phyloP scores from a whole-genome alignment of 2,888 invertebrate genomes.

The Nyleta sp. region DNA sequence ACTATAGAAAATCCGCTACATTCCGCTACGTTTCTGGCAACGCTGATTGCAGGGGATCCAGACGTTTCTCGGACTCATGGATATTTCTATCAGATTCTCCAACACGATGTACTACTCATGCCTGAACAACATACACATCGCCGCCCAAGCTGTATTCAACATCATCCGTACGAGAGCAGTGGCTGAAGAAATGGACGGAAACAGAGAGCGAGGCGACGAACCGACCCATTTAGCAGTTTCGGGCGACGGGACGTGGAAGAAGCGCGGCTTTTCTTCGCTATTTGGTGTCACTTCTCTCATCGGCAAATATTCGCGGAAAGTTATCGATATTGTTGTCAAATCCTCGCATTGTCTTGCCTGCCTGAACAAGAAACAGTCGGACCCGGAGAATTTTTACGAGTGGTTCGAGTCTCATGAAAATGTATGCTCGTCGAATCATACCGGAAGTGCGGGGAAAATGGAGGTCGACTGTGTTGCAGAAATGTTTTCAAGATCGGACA shows the following conservation, averaged over 20 bases:
- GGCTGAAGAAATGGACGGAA: slow-evolving; percentile 16
- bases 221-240: slow-evolving; percentile 13
- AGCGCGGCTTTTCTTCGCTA: slow-evolving; percentile 11
- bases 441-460: slow-evolving; percentile 8
- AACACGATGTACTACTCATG: background rate
- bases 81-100: slow-evolving; percentile 1
- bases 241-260: slow-evolving; percentile 12
- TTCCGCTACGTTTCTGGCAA: no score
- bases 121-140: slow-evolving; percentile 1
- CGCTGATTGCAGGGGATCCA: background rate
- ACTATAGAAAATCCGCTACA: no score
- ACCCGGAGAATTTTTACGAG: slow-evolving; percentile 8
- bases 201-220: slow-evolving; percentile 13
- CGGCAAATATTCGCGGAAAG: slow-evolving; percentile 17
- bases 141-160: slow-evolving; percentile 11
- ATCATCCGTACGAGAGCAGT: slow-evolving; percentile 19
- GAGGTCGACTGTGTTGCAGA: slow-evolving; percentile 9
- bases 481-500: slow-evolving; percentile 25
- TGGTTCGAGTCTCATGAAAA: slow-evolving; percentile 11
- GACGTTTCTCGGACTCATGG: slow-evolving; percentile 4
- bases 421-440: slow-evolving; percentile 13
- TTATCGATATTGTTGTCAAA: slow-evolving; percentile 1
- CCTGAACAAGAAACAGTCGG: background rate
- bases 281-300: slow-evolving; percentile 16
- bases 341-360: background rate